Percentiles rank a stretch among this genome's conserved stretches.
Conservation (phyloP, 2,888 invertebrate genomes). For the Oscheius sp. region DNA sequence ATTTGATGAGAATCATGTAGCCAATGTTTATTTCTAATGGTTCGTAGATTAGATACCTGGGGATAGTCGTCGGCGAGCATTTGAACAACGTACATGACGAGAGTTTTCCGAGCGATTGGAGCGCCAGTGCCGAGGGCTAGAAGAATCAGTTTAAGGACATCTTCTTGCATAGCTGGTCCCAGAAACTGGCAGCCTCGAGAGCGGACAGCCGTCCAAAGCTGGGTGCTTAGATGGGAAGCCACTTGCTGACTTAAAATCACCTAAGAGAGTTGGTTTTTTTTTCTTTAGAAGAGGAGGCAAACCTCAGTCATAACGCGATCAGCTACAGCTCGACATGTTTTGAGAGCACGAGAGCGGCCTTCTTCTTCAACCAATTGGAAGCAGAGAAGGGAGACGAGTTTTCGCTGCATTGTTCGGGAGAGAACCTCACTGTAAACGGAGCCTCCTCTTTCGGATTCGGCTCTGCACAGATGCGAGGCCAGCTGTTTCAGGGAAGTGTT, state of each 20-base stretch:
- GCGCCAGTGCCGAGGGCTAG: conserved; percentile 85
- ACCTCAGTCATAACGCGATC: conserved; percentile 77
- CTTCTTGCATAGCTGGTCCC: conserved; percentile 99
- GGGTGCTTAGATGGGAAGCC: conserved; percentile 85
- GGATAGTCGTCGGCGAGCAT: conserved; percentile 81
- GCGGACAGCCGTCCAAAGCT: conserved; percentile 95
- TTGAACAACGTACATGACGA: conserved; percentile 98
- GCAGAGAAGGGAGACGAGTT: conserved; percentile 88
- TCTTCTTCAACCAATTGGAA: conserved; percentile 91
- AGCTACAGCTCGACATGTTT: conserved; percentile 87
- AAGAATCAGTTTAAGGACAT: conserved; percentile 87
- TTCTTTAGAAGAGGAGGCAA: not conserved
- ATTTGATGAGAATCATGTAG: not conserved
- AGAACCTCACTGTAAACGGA: conserved; percentile 71
- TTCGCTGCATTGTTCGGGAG: conserved; percentile 93
- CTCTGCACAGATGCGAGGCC: conserved; percentile 18
- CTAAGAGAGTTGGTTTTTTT: conserved; percentile 11
- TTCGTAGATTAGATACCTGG: conserved; percentile 73
- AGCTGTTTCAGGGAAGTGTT: conserved; percentile 7
- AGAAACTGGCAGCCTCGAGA: conserved; percentile 97
- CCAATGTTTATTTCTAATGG: not conserved
- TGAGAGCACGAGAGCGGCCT: conserved; percentile 73
- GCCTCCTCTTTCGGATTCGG: conserved; percentile 63
- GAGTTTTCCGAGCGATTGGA: conserved; percentile 72
- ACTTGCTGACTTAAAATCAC: conserved; percentile 93